A percentile compares a stretch with the other conserved stretches of the same genome.
These are phyloP conservation scores for Naja naja DNA, from an alignment of 2,113 vertebrate species.

Conservation along the genomic window DNA sequence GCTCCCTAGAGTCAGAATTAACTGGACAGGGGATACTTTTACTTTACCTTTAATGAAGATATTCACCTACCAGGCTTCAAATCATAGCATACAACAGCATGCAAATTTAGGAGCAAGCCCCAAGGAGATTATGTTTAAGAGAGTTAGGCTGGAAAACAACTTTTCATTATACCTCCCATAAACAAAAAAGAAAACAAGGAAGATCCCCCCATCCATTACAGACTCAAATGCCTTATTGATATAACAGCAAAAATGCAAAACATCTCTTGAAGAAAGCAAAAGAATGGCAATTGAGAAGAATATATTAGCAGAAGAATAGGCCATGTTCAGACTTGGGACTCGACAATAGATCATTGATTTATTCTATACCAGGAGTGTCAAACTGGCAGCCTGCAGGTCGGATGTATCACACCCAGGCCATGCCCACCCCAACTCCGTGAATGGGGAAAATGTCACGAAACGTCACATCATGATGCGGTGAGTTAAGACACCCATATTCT, in stretches of 20 bases:
- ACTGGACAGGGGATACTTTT: not conserved
- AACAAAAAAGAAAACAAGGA: not conserved
- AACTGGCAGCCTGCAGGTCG: no score
- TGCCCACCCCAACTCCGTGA: no score
- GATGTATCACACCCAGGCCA: no score
- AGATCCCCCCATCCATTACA: not conserved
- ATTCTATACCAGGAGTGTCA: not conserved
- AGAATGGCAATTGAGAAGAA: not conserved
- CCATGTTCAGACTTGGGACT: not conserved
- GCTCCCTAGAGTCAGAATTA: not conserved
- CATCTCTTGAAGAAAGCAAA: not conserved
- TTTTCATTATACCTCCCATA: not conserved
- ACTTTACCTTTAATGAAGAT: not conserved
- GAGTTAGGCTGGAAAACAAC: not conserved
- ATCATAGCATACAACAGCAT: not conserved
- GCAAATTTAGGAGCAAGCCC: not conserved
- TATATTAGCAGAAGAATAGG: not conserved
- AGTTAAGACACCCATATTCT: not conserved
- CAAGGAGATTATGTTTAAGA: not conserved
- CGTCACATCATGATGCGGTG: no score
- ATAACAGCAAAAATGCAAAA: not conserved
- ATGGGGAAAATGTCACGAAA: no score
- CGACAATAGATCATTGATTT: not conserved
- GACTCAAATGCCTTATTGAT: not conserved
- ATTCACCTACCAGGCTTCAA: not conserved